A percentile compares a stretch with the other conserved stretches of the same genome.
phyloP scores from a whole-genome alignment of 2,113 vertebrate genomes.

The Callocephalon fimbriatum region DNA sequence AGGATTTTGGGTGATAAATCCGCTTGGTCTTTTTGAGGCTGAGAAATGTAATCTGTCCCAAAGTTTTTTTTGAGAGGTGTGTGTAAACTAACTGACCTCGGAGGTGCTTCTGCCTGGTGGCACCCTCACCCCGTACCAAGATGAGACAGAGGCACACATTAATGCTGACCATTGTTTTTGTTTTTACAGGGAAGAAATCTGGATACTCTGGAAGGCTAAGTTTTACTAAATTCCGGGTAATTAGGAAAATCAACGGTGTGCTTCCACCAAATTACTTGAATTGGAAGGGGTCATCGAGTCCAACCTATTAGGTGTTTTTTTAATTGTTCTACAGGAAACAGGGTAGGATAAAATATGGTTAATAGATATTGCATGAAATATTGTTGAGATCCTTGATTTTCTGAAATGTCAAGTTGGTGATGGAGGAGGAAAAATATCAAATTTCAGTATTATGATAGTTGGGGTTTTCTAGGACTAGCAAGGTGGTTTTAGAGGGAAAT shows the following conservation, averaged over 20 bases:
- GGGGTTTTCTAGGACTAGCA: neutral
- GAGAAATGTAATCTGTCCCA: neutral
- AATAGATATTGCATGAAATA: neutral
- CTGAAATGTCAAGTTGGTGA: neutral
- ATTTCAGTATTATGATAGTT: neutral
- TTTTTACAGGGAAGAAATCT: neutral
- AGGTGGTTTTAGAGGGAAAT: neutral
- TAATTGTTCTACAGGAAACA: neutral
- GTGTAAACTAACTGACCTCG: neutral
- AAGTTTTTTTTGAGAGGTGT: neutral
- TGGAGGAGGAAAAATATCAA: neutral
- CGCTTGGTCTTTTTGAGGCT: neutral
- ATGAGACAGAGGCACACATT: neutral
- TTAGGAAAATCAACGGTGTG: neutral
- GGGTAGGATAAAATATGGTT: neutral
- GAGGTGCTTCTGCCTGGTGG: neutral
- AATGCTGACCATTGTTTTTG: neutral
- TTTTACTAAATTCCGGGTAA: neutral
- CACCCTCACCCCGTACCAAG: rapidly evolving
- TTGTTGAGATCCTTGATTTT: neutral
- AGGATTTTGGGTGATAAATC: neutral
- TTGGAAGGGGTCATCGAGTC: neutral
- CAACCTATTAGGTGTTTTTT: neutral
- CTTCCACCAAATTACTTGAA: neutral
- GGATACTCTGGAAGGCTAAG: neutral